phyloP scores from a whole-genome alignment of 2,888 invertebrate genomes.

The Hipparchia sbordonii region DNA sequence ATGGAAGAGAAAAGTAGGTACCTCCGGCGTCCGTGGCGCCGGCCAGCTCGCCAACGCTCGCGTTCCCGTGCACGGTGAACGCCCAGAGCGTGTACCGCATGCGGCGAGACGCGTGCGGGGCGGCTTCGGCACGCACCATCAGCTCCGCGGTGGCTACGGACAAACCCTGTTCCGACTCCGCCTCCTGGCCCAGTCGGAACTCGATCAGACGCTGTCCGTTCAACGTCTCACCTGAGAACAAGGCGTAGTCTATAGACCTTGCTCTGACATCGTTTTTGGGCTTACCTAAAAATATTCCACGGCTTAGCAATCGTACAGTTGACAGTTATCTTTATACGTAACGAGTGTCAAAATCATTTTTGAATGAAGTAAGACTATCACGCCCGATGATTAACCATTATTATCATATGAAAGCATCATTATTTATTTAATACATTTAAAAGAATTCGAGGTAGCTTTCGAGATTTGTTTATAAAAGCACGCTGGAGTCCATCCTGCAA shows the following conservation, averaged over 20 bases:
- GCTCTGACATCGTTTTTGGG: background rate
- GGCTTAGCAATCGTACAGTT: background rate
- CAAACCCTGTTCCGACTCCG: constrained; percentile 87
- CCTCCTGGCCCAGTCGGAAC: constrained; percentile 88
- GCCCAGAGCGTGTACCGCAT: constrained; percentile 91
- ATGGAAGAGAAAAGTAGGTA: background rate
- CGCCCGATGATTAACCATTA: too few species aligned
- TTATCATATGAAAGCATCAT: too few species aligned
- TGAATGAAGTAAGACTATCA: too few species aligned
- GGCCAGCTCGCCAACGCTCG: constrained; percentile 79
- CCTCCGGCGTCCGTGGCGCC: constrained; percentile 76
- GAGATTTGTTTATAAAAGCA: background rate
- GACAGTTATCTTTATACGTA: background rate
- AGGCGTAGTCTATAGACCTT: constrained; percentile 9
- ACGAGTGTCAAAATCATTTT: too few species aligned
- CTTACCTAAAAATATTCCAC: background rate
- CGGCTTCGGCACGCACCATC: constrained; percentile 91
- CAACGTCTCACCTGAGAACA: constrained; percentile 87
- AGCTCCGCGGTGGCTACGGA: constrained; percentile 86
- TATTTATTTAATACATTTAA: too few species aligned
- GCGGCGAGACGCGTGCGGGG: constrained; percentile 85
- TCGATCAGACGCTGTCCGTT: constrained; percentile 94
- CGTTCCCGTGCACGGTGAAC: constrained; percentile 86
- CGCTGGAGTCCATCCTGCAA: background rate
- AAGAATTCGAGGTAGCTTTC: too few species aligned